Evolutionary conservation across 1,140 invertebrate species (phyloP), one percentile per base, ranked within the genome.

Genomic region (Octopus sinensis): DNA sequence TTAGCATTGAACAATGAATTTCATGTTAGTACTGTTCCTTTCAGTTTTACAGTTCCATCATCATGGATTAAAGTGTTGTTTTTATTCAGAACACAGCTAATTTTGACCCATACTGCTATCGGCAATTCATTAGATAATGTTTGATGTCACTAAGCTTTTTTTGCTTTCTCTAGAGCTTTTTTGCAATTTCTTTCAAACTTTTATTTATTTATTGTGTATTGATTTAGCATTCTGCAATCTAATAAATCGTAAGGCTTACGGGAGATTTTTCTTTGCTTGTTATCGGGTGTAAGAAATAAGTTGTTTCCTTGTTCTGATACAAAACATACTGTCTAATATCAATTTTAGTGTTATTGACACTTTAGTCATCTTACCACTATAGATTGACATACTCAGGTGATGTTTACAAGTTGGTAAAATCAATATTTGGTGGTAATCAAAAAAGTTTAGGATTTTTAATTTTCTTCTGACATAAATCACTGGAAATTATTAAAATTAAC

Each of bases 61-160:
- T 73, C 68, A 13, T 73, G 68, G 68, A 73, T 73, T 73, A 73
- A 73, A 73, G 7, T 23, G 68, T 73, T 43, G 7, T 73, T 73
- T 17, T 17, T 62, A 73, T 73, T 43, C 5, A 12, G 68, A 73
- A 17, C 13, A 73, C 9, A 73, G 68, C 30, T 73, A 73, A 73
- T 73, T 73, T 73, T 73, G 68, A 73, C 68, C 68, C 68, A 73
- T 6, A 73, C 68, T n/a, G 7, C 68, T 73, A 73, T n/a, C 68
- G 68, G 68, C 68, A 73, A 73, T 73, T 73, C 68, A 73, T 73
- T 73, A 73, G 68, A 73, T 73, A 73, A 73, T 73, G 68, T 73
- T 73, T 73, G 68, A 73, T 73, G 68, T 73, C 68, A 23, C 30
- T 73, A 73, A 73, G 68, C 68, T 73, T 73, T 73, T 73, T 17